A percentile compares a stretch with the other conserved stretches of the same genome.
Conservation (phyloP, 2,888 invertebrate genomes). For the Caenorhabditis imperialis region DNA sequence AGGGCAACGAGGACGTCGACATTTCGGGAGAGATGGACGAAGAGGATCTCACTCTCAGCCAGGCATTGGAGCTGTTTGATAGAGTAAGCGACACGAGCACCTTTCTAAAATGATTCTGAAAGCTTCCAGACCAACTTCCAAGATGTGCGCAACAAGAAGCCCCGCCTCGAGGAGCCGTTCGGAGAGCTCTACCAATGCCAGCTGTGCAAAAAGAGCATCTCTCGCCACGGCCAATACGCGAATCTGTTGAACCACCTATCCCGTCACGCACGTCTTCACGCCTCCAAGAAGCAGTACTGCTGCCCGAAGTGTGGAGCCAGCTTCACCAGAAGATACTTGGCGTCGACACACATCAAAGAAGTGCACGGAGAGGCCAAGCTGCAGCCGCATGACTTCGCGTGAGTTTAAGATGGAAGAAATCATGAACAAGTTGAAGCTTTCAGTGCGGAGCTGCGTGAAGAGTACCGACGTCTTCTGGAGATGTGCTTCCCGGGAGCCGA, state of each 20-base stretch:
- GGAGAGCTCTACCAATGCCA: slow-evolving; percentile 55
- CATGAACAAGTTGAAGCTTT: slow-evolving; percentile 8
- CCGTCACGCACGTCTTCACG: slow-evolving; percentile 59
- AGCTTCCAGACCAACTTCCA: slow-evolving; percentile 26
- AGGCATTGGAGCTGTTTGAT: slow-evolving; percentile 46
- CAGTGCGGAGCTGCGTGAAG: slow-evolving; percentile 58
- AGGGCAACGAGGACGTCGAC: slow-evolving; percentile 48
- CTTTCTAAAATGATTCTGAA: background rate
- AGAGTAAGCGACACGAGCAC: slow-evolving; percentile 3
- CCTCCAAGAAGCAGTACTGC: slow-evolving; percentile 59
- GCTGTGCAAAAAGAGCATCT: slow-evolving; percentile 54
- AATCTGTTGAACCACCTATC: slow-evolving; percentile 60
- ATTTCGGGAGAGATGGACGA: slow-evolving; percentile 43
- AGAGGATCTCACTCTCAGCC: slow-evolving; percentile 38
- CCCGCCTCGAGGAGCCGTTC: slow-evolving; percentile 43
- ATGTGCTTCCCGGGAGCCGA: slow-evolving; percentile 59
- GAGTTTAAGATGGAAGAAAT: slow-evolving; percentile 13
- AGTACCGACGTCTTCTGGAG: slow-evolving; percentile 50
- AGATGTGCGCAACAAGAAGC: slow-evolving; percentile 30
- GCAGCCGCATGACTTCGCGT: slow-evolving; percentile 56
- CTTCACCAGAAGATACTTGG: slow-evolving; percentile 54
- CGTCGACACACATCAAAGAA: slow-evolving; percentile 52
- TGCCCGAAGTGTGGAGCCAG: slow-evolving; percentile 55
- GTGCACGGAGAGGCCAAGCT: slow-evolving; percentile 30
- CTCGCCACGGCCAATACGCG: slow-evolving; percentile 55